Evolutionary conservation across 30 jellyfish, hydroid and myxozoan genomes (phyloP), one percentile per base, ranked within the genome.

Genomic region (Euphysa ruthae): DNA sequence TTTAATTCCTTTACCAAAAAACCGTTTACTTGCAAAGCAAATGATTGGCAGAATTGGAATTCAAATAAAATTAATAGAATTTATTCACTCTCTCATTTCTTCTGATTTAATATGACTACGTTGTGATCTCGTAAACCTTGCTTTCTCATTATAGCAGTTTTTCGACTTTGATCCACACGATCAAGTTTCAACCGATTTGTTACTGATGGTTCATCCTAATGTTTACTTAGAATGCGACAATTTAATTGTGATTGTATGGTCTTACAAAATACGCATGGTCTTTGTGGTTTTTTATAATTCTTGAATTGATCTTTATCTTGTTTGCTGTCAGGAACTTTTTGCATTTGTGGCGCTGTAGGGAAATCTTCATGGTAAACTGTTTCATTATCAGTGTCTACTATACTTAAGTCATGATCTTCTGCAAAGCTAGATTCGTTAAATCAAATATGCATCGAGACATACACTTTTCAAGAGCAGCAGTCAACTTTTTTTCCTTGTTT

Each of bases 191-290:
- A 35, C 23, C 43, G 26, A n/a, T 73, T 73, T 1, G 1, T 7
- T 19, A 63, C 77, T 3, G 14, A 14, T 19, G 73, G 69, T 1
- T 27, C 38, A 6, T 63, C 4, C 2, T 29, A 15, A 15, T 63
- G 77, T n/a, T n/a, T n/a, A n/a, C n/a, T 28, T 28, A 63, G 13
- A 6, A 63, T 63, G 34, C 38, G 77, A 7, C 77, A 33, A 15
- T 63, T 63, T 3, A 63, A 21, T 32, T 33, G 33, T 3, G 32
- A 16, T 19, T 63, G 77, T 1, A 13, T 27, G 5, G 33, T 21
- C 22, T 66, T 10, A 51, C 80, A 66, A 66, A 66, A 8, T 1
- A 35, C 1, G 46, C 80, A 66, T 6, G 73, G 80, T 23, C 76
- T 49, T 1, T 55, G 23, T 4, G 80, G 80, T 29, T 66, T 66